Conservation (phyloP, 2,888 invertebrate species). For the Caradrina clavipalpis region DNA sequence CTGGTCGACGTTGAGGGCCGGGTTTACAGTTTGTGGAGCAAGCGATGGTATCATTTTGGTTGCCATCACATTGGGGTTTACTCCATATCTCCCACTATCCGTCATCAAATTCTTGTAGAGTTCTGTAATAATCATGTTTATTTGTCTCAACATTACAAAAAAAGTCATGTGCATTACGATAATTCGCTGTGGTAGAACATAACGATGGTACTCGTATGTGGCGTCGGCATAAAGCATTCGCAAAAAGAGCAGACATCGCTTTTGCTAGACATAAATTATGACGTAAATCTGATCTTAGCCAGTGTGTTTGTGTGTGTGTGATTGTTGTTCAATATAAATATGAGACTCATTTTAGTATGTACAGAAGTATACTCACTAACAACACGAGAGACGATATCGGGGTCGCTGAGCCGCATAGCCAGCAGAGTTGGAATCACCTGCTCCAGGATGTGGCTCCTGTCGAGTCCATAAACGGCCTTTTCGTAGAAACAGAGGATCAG, state of each 20-base stretch:
- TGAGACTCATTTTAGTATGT: slow-evolving; percentile 8
- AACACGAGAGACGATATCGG: slow-evolving; percentile 96
- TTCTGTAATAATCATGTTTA: slow-evolving; percentile 90
- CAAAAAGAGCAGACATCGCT: slow-evolving; percentile 47
- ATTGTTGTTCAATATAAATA: background rate
- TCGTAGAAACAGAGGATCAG: slow-evolving; percentile 95
- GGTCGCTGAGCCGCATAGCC: slow-evolving; percentile 96
- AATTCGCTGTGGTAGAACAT: slow-evolving; percentile 46
- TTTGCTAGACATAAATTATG: slow-evolving; percentile 6
- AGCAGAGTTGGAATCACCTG: slow-evolving; percentile 97
- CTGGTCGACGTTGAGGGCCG: slow-evolving; percentile 86
- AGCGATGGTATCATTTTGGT: slow-evolving; percentile 98
- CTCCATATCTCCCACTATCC: slow-evolving; percentile 97
- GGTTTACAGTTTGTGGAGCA: slow-evolving; percentile 97
- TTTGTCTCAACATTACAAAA: slow-evolving; percentile 34
- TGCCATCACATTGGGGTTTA: slow-evolving; percentile 97
- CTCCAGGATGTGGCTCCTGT: slow-evolving; percentile 96
- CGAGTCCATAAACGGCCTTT: slow-evolving; percentile 95
- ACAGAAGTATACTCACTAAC: slow-evolving; percentile 95
- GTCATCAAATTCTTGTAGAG: slow-evolving; percentile 97
- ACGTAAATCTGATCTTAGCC: slow-evolving; percentile 8
- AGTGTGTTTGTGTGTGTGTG: background rate
- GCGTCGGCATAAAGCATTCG: slow-evolving; percentile 45
- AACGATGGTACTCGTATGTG: background rate
- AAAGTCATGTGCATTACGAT: slow-evolving; percentile 1